These are phyloP conservation scores for Drosophila parvula DNA, from an alignment of 1,140 invertebrate species.

Conservation along the genomic window DNA sequence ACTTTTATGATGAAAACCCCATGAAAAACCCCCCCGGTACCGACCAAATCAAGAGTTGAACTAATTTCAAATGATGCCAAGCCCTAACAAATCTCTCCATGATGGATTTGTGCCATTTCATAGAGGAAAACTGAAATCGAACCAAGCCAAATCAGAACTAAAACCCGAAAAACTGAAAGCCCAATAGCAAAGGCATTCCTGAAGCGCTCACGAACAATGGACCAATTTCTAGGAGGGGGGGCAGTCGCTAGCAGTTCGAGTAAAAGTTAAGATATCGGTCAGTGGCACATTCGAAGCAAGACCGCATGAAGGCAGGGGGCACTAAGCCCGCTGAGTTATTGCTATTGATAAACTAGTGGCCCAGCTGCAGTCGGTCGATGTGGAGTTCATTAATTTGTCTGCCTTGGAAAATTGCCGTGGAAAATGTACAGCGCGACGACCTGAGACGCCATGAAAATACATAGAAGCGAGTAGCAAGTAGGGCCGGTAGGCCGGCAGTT, in stretches of 20 bases:
- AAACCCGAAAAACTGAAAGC: slow-evolving; percentile 58
- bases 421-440: slow-evolving; percentile 58
- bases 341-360: slow-evolving; percentile 69
- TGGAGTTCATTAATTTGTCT: slow-evolving; percentile 78
- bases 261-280: slow-evolving; percentile 82
- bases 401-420: slow-evolving; percentile 69
- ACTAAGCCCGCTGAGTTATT: slow-evolving; percentile 41
- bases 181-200: slow-evolving; percentile 57
- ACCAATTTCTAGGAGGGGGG: slow-evolving; percentile 20
- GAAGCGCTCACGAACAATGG: slow-evolving; percentile 63
- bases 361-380: slow-evolving; percentile 53
- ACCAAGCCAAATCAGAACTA: slow-evolving; percentile 67
- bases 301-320: slow-evolving; percentile 20
- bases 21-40: slow-evolving; percentile 2
- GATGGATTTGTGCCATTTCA: slow-evolving; percentile 71
- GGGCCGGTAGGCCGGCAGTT: slow-evolving; percentile 44
- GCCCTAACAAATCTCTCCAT: slow-evolving; percentile 57
- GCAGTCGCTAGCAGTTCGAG: slow-evolving; percentile 32
- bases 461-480: slow-evolving; percentile 20
- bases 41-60: slow-evolving; percentile 35
- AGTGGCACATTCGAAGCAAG: slow-evolving; percentile 64
- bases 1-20: slow-evolving; percentile 1
- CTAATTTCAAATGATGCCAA: slow-evolving; percentile 61
- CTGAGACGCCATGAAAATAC: slow-evolving; percentile 45
- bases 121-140: slow-evolving; percentile 69